phyloP scores from a whole-genome alignment of 2,888 invertebrate genomes.

The Zhuqinia jingwanae region DNA sequence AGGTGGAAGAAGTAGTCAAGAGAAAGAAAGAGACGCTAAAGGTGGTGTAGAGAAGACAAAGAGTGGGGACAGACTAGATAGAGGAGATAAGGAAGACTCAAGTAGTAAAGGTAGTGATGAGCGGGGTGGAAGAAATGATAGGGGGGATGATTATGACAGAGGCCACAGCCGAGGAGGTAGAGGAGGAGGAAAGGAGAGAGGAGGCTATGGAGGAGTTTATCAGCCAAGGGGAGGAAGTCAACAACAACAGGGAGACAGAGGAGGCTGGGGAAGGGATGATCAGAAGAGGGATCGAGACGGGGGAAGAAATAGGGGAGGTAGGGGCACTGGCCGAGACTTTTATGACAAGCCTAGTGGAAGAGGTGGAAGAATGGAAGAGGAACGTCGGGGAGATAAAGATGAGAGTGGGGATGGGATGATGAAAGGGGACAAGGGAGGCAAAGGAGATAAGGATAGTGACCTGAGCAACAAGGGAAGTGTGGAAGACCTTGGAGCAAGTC shows the following conservation, averaged over 20 bases:
- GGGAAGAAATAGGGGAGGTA: background rate
- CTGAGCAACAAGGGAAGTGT: constrained; percentile 60
- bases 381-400: constrained; percentile 28
- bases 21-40: constrained; percentile 49
- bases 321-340: constrained; percentile 53
- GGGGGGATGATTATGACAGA: constrained; percentile 59
- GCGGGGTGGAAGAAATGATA: constrained; percentile 46
- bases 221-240: constrained; percentile 65
- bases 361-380: constrained; percentile 39
- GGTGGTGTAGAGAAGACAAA: constrained; percentile 58
- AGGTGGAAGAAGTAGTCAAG: constrained; percentile 53
- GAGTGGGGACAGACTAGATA: constrained; percentile 54
- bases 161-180: constrained; percentile 52
- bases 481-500: constrained; percentile 51
- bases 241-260: background rate
- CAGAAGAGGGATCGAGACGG: background rate
- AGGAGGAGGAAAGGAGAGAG: constrained; percentile 67
- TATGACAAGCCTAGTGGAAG: constrained; percentile 55
- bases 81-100: constrained; percentile 3
- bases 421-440: background rate
- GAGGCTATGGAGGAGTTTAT: constrained; percentile 74
- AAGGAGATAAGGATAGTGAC: constrained; percentile 52
- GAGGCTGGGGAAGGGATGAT: constrained; percentile 55
- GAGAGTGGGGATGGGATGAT: constrained; percentile 7
- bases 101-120: too few species aligned